Base-by-base conservation (phyloP, 2,113 vertebrate species). In the Nanger granti region DNA sequence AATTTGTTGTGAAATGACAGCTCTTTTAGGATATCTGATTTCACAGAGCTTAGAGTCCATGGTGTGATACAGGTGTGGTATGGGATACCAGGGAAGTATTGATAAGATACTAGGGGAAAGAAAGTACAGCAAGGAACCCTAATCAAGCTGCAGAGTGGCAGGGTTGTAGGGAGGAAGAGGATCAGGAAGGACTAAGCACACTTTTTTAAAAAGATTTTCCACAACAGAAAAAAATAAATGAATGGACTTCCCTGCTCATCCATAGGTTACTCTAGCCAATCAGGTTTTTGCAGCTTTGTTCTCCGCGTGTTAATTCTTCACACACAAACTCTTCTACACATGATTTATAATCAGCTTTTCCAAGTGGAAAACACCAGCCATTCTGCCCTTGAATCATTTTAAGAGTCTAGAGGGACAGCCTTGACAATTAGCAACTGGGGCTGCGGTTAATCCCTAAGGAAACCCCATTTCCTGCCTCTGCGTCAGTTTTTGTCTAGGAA, bases 371-470 rank as follows among this genome's bases (percentile, higher is more conserved):
- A 89, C 84, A 94, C 60, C 37, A 93, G 84, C 69, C 91, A 54
- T 55, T 90, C 83, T 85, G 44, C 60, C 55, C 34, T 17, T 87
- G 87, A 94, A 54, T 94, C 47, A 91, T 79, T 90, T 54, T 29
- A 97, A 62, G 93, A 92, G 90, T 97, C 96, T 91, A 92, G 41
- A 84, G 93, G 89, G 92, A 97, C 31, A 79, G 62, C 44, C 52
- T 49, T 37, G 85, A 49, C 49, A 83, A 96, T 97, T 76, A 93
- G 86, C 60, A 96, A 85, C 80, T 54, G 95, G 15, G 26, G 87
- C 47, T 92, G 28, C 47, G 47, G 73, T 37, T 92, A 92, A 84
- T 73, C 92, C 59, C 95, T 52, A 28, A 76, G 87, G 92, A 93
- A 73, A 29, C 91, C 83, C 59, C 1, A 11, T 83, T 94, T 97